Evolutionary conservation across 2,888 invertebrate genomes (phyloP).

Genomic region (Merodon equestris): DNA sequence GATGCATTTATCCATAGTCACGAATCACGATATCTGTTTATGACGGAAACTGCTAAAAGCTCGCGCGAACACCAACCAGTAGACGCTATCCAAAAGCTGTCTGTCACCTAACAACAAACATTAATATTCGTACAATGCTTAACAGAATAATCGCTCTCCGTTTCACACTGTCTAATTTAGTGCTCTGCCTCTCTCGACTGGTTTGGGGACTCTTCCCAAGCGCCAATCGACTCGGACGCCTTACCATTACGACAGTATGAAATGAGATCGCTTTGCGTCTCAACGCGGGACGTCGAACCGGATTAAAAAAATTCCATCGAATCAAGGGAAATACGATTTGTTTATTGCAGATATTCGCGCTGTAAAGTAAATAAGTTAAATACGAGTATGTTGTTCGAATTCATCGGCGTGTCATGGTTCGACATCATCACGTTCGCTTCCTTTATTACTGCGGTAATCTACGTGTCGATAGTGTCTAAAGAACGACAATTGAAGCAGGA

Average conservation of each 20-base stretch:
- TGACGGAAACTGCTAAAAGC: slow-evolving; percentile 6
- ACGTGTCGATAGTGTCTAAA: slow-evolving; percentile 71
- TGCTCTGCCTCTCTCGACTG: slow-evolving; percentile 29
- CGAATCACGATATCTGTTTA: no score
- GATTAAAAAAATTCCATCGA: not conserved
- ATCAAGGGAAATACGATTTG: no score
- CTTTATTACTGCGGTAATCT: slow-evolving; percentile 70
- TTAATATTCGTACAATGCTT: slow-evolving; percentile 8
- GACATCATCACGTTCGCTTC: slow-evolving; percentile 72
- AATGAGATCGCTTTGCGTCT: slow-evolving; percentile 44
- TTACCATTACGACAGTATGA: slow-evolving; percentile 37
- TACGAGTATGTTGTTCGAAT: slow-evolving; percentile 68
- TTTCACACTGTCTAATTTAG: not conserved
- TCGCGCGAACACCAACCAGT: not conserved
- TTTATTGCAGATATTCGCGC: no score
- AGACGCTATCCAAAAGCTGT: slow-evolving; percentile 17
- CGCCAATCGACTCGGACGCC: slow-evolving; percentile 8
- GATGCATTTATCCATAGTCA: not conserved
- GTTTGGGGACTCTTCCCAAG: slow-evolving; percentile 13
- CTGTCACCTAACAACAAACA: slow-evolving; percentile 10
- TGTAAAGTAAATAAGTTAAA: no score
- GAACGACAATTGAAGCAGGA: slow-evolving; percentile 19
- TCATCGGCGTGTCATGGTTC: slow-evolving; percentile 74
- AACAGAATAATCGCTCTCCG: slow-evolving; percentile 11
- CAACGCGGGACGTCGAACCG: slow-evolving; percentile 33